Evolutionary conservation across 2,888 invertebrate genomes (phyloP), one percentile per base, ranked within the genome.

Genomic region (Pasiphila rectangulata): DNA sequence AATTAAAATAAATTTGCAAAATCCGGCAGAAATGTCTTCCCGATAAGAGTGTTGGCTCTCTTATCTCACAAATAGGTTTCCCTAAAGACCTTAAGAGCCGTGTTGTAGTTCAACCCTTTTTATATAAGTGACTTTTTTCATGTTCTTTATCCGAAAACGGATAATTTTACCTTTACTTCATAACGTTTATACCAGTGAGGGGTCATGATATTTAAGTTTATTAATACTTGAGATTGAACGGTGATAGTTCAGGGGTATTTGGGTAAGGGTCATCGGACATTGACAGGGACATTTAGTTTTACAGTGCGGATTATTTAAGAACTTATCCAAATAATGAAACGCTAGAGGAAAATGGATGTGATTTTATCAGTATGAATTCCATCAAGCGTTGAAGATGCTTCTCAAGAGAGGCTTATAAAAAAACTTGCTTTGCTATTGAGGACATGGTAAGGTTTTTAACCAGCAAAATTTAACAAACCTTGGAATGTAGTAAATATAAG

Each of bases 71-170:
- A 50, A 50, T 46, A 45, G 50, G 41, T 46, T 45, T 45, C 45
- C 50, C 45, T 45, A 50, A 50, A 50, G 37, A 50, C 50, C 50
- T 50, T 24, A 32, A 50, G 49, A 50, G 41, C 34, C 41, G 30
- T 46, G 40, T 45, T 34, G 41, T 46, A 45, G 45, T 50, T 49
- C 45, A 50, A 50, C 50, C 49, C 37, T 50, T 50, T 45, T 50
- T 50, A 50, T 50, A 45, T 49, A 40, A 45, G 50, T 50, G 45
- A 45, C 45, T 50, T 50, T 50, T 49, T 50, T 45, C 50, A 42
- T 45, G 50, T 50, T 50, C 44, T 41, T 23, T 50, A 46, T 50
- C 50, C 34, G 50, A 50, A 50, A 50, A 46, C 38, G 50, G 50
- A 45, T 50, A 50, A 50, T 50, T 45, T 50, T 50, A 50, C 50